Evolutionary conservation across 2,888 invertebrate species (phyloP).

Genomic region (Nowickia ferox): DNA sequence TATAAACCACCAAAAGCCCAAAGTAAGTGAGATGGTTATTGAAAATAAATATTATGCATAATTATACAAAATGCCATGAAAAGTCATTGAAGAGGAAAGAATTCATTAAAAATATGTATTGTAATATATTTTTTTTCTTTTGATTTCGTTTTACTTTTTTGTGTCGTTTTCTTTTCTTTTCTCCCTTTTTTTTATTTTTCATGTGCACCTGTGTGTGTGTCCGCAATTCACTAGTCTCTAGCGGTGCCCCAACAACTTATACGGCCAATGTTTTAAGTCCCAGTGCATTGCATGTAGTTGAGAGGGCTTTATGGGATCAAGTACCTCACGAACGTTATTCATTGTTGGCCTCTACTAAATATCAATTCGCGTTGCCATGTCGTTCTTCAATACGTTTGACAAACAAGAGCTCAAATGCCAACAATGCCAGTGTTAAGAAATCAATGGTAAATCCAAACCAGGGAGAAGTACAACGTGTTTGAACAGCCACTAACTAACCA

Average conservation of each 20-base stretch:
- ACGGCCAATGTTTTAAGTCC: constrained; percentile 86
- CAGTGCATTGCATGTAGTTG: constrained; percentile 86
- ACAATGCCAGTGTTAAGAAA: constrained; percentile 54
- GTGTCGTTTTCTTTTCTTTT: constrained; percentile 14
- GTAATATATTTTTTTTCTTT: constrained; percentile 39
- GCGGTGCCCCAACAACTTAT: constrained; percentile 86
- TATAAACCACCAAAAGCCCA: constrained; percentile 86
- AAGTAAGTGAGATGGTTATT: constrained; percentile 79
- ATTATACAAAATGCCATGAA: constrained; percentile 36
- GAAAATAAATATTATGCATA: background rate
- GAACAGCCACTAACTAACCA: constrained; percentile 18
- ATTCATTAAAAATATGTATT: constrained; percentile 27
- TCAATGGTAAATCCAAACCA: constrained; percentile 53
- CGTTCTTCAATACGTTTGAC: constrained; percentile 81
- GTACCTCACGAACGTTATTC: constrained; percentile 84
- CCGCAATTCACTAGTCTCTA: constrained; percentile 75
- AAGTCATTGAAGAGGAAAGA: constrained; percentile 62
- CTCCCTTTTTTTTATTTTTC: constrained; percentile 48
- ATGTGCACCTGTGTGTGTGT: background rate
- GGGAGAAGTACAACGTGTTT: constrained; percentile 67
- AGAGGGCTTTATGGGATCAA: constrained; percentile 86
- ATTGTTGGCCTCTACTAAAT: constrained; percentile 81
- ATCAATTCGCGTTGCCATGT: constrained; percentile 83
- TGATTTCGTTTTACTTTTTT: constrained; percentile 61
- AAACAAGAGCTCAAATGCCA: constrained; percentile 52